These are phyloP conservation scores for Diabrotica virgifera DNA, from an alignment of 1,140 invertebrate species.

Conservation along the genomic window DNA sequence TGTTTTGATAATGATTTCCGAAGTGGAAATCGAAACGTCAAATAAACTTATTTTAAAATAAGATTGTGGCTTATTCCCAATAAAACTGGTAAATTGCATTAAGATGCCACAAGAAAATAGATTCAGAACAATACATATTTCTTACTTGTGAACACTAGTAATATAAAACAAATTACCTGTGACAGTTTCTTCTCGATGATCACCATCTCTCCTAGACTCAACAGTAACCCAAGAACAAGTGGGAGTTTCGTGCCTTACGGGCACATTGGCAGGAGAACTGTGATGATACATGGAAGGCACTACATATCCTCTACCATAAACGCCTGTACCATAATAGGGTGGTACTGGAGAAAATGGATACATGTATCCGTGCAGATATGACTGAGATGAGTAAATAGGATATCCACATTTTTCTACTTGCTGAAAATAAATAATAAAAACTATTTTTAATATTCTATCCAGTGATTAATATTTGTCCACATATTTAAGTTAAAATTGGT, in stretches of 20 bases:
- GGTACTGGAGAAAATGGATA: conserved; percentile 39
- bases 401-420: conserved; percentile 43
- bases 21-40: no score
- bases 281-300: conserved; percentile 39
- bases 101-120: no score
- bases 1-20: no score
- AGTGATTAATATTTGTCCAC: no score
- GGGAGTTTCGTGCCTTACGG: conserved; percentile 38
- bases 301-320: conserved; percentile 37
- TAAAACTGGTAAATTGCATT: no score
- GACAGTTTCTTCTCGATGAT: conserved; percentile 39
- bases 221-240: conserved; percentile 37
- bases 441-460: no score
- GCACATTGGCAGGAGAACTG: conserved; percentile 30
- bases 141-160: no score
- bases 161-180: conserved; percentile 31
- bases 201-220: conserved; percentile 33
- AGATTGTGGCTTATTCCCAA: no score
- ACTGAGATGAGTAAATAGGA: conserved; percentile 32
- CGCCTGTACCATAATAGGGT: conserved; percentile 36
- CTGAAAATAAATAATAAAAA: conserved; percentile 26
- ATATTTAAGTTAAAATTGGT: no score
- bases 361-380: conserved; percentile 37
- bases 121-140: no score
- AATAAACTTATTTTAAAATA: no score